Conservation (phyloP, 30 jellyfish, hydroid and myxozoan genomes). For the Aurelia coerulea region DNA sequence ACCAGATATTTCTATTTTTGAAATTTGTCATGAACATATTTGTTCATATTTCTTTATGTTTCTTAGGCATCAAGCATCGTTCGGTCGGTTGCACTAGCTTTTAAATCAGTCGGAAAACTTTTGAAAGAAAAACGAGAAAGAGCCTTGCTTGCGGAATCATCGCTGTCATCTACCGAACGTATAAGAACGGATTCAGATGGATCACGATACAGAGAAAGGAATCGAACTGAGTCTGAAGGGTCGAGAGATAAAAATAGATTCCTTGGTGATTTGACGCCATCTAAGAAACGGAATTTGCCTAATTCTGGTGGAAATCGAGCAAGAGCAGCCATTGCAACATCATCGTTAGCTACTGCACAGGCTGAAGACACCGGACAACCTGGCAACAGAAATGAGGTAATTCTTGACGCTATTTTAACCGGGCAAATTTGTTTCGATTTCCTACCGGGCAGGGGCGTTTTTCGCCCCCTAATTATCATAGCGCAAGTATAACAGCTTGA, state of each 20-base stretch:
- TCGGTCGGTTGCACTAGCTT: conserved; percentile 88
- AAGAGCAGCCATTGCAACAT: conserved; percentile 10
- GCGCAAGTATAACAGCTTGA: too few species aligned
- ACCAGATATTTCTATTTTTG: too few species aligned
- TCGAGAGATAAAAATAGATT: conserved; percentile 57
- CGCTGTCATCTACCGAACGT: conserved; percentile 63
- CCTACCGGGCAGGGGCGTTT: too few species aligned
- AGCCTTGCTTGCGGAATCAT: conserved; percentile 51
- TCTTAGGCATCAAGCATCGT: conserved; percentile 83
- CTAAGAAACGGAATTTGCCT: conserved; percentile 55
- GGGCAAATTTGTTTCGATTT: too few species aligned
- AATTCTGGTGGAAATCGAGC: conserved; percentile 12
- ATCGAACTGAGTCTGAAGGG: conserved; percentile 87
- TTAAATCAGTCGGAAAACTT: conserved; percentile 88
- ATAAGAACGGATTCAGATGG: conserved; percentile 81
- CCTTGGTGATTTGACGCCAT: conserved; percentile 48
- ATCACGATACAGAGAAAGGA: conserved; percentile 69
- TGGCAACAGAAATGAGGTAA: conserved; percentile 39
- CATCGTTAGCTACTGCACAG: conserved; percentile 11
- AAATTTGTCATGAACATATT: too few species aligned
- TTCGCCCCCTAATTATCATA: too few species aligned
- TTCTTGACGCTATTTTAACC: not conserved
- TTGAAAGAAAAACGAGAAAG: conserved; percentile 75
- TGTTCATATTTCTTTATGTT: not conserved
- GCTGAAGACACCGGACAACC: conserved; percentile 31